phyloP scores from a whole-genome alignment of 1,140 invertebrate species.

The Phocides pigmalion region DNA sequence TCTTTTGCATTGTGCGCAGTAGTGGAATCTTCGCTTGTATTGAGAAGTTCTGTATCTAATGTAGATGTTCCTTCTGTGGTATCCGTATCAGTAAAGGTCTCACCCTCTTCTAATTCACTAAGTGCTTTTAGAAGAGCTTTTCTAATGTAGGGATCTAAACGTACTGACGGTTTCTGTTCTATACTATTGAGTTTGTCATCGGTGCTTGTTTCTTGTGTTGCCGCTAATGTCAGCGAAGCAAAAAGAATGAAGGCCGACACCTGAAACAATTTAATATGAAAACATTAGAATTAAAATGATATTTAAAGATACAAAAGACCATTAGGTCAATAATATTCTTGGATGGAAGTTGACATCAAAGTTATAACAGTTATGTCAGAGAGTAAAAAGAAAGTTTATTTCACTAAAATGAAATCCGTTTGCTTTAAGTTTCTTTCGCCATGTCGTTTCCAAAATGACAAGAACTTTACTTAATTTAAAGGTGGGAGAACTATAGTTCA shows the following conservation, averaged over 20 bases:
- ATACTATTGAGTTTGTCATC: slow-evolving; percentile 72
- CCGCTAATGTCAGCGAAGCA: slow-evolving; percentile 43
- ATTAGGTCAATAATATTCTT: too few species aligned
- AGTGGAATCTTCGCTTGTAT: slow-evolving; percentile 48
- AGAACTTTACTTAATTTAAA: too few species aligned
- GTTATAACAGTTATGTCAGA: too few species aligned
- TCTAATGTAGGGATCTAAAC: slow-evolving; percentile 87
- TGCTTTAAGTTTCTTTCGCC: too few species aligned
- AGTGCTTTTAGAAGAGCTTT: slow-evolving; percentile 89
- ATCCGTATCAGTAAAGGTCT: slow-evolving; percentile 58
- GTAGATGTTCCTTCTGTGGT: slow-evolving; percentile 53
- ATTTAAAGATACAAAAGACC: neutral
- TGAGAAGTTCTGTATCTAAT: slow-evolving; percentile 53
- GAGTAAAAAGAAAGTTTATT: too few species aligned
- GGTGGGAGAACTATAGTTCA: too few species aligned
- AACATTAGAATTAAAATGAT: neutral
- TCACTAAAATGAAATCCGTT: too few species aligned
- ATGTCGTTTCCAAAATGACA: too few species aligned
- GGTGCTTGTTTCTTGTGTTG: slow-evolving; percentile 64
- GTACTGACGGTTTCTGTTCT: slow-evolving; percentile 82
- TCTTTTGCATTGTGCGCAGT: slow-evolving; percentile 49
- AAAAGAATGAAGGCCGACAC: slow-evolving; percentile 52
- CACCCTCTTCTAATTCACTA: slow-evolving; percentile 86
- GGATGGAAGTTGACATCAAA: too few species aligned
- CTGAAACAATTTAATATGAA: slow-evolving; percentile 58